Base-by-base conservation (phyloP, 2,797 vertebrate genomes). In the Halcyon leucocephala region DNA sequence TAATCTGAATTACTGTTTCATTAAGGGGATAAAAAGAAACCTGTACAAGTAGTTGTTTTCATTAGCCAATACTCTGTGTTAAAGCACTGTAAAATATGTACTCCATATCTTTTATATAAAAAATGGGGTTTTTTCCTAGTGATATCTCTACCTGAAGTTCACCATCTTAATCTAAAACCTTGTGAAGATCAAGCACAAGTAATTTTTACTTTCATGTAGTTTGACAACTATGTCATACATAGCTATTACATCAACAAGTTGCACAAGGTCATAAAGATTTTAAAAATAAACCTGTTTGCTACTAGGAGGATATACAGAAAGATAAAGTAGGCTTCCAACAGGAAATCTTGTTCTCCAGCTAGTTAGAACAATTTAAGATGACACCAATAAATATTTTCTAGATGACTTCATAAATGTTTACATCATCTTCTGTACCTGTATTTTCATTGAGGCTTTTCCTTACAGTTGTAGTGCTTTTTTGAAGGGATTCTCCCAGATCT, bases 91-190 rank as follows among this genome's bases (percentile, higher is more conserved):
- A 82, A 83, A 91, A 86, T 28, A 90, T 13, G 5, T 9, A 61
- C 8, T 41, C 41, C 4, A 1, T 52, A 12, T 6, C 16, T 71
- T 57, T 0, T 0, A 9, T 14, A 41, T 24, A 46, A 72, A 72
- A 52, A 24, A 33, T 12, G 6, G 0, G 9, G 0, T 8, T 42
- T 89, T 82, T 3, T 31, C 49, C 28, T 41, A 44, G 14, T 73
- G 26, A 31, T 49, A 42, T 9, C 55, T 85, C 18, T 65, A 76
- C 19, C 22, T 85, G 22, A 80, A 77, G 5, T 49, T 92, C 57
- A 28, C 16, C 4, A 4, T 37, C 31, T 41, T 26, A 26, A 11
- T 61, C 26, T 78, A 82, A 62, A 88, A 16, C 9, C 12, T 66
- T 35, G 11, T 37, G 29, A 69, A 42, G 14, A 10, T 8, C 1